Evolutionary conservation across 23 tunicate genomes (phyloP).

Genomic region (Botrylloides violaceus): DNA sequence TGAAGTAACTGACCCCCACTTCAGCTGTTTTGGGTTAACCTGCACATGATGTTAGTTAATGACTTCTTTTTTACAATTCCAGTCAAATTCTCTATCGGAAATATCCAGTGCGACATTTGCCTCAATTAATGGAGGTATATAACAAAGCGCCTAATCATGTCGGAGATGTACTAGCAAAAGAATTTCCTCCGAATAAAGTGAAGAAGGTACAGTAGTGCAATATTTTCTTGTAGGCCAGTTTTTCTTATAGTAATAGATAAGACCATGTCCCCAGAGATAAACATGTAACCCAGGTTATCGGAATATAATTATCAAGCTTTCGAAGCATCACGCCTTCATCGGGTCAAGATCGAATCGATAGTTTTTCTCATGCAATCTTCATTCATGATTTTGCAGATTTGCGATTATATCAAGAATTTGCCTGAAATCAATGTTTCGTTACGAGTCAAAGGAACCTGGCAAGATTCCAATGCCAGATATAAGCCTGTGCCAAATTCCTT

Average conservation of each 20-base stretch:
- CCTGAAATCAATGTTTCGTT: conserved; percentile 46
- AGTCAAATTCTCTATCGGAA: conserved; percentile 10
- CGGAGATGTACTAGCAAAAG: conserved; percentile 6
- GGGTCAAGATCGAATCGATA: no score
- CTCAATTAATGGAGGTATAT: conserved; percentile 39
- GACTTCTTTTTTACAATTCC: no score
- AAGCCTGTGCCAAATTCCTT: background rate
- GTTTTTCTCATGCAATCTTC: no score
- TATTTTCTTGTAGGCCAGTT: no score
- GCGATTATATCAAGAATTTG: conserved; percentile 32
- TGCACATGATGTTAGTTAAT: no score
- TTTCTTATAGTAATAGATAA: no score
- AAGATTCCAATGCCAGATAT: background rate
- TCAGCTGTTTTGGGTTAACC: no score
- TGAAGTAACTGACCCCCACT: no score
- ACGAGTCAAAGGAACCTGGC: conserved; percentile 61
- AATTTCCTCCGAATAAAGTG: conserved; percentile 20
- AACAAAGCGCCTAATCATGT: conserved; percentile 28
- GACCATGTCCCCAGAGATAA: no score
- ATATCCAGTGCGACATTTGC: conserved; percentile 29
- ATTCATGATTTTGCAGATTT: conserved; percentile 66
- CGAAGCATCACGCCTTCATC: no score
- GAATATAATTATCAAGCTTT: no score
- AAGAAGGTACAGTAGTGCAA: conserved; percentile 32
- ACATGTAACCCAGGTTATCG: no score